Percentiles rank a stretch among this genome's conserved stretches.
Conservation (phyloP, 53 echinoderm and acorn worm genomes). For the Holothuria scabra region DNA sequence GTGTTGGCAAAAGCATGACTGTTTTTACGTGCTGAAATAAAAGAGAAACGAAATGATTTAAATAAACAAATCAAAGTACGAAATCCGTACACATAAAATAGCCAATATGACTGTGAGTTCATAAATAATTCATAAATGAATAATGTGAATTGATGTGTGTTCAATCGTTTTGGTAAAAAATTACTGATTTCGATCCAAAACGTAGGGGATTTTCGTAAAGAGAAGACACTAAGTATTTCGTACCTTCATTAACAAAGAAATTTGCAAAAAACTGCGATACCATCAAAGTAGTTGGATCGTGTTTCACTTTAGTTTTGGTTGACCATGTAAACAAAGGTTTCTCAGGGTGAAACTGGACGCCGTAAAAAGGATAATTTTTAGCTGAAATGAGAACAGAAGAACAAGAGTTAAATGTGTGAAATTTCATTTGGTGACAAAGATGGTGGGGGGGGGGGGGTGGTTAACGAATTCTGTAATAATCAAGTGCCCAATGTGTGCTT, state of each 20-base stretch:
- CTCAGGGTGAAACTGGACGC: conserved; percentile 83
- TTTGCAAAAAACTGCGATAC: conserved; percentile 74
- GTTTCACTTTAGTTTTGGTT: conserved; percentile 38
- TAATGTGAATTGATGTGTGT: too few relatives aligned
- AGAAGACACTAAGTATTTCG: not conserved
- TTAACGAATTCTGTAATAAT: too few relatives aligned
- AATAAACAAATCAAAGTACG: too few relatives aligned
- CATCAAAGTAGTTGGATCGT: conserved; percentile 58
- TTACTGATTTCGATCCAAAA: not conserved
- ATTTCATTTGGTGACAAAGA: too few relatives aligned
- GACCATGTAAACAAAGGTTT: conserved; percentile 81
- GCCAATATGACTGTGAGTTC: too few relatives aligned
- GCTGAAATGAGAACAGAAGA: conserved; percentile 42
- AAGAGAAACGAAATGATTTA: too few relatives aligned
- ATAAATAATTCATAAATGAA: too few relatives aligned
- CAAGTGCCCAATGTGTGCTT: too few relatives aligned
- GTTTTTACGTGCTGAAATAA: not conserved
- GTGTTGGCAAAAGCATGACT: not conserved
- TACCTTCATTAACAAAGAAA: conserved; percentile 88
- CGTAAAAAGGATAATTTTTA: conserved; percentile 74
- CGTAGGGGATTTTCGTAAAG: not conserved
- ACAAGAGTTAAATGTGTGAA: too few relatives aligned
- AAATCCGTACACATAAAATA: too few relatives aligned
- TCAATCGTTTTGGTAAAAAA: too few relatives aligned
- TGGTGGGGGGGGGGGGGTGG: too few relatives aligned